Conservation (phyloP, 2,888 invertebrate genomes). For the Eudemis profundana region DNA sequence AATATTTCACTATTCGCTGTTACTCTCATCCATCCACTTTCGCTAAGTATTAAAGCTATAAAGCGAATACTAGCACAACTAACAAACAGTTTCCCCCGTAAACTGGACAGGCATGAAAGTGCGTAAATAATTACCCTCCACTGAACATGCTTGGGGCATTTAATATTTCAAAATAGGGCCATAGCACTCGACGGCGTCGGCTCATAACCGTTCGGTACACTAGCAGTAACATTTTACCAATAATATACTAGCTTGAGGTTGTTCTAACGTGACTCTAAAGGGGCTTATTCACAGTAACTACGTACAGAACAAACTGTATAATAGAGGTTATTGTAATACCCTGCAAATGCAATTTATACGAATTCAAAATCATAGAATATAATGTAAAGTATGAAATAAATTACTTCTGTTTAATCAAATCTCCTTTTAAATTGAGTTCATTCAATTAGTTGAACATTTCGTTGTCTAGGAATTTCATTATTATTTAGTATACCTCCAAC, state of each 20-base stretch:
- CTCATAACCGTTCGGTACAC: conserved; percentile 37
- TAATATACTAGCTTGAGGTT: conserved; percentile 28
- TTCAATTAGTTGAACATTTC: neutral
- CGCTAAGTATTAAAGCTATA: conserved; percentile 15
- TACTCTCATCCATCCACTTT: conserved; percentile 23
- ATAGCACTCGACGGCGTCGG: conserved; percentile 16
- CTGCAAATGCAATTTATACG: no score
- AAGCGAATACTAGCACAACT: conserved; percentile 14
- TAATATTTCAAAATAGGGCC: conserved; percentile 41
- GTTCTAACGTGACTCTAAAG: neutral
- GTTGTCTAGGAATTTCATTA: no score
- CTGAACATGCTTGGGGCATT: conserved; percentile 40
- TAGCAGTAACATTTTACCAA: conserved; percentile 36
- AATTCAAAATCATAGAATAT: no score
- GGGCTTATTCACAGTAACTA: neutral
- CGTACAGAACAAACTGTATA: neutral
- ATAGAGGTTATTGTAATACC: no score
- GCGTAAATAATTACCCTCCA: conserved; percentile 43
- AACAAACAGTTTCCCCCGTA: conserved; percentile 26
- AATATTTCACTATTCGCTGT: neutral
- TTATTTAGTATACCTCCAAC: no score
- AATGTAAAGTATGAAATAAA: no score
- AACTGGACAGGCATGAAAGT: conserved; percentile 42
- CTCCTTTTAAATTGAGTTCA: neutral
- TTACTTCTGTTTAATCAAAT: no score